Percentiles rank a stretch among this genome's conserved stretches.
These are phyloP conservation scores for Synanceia verrucosa DNA, from an alignment of 2,797 vertebrate genomes.

Conservation along the genomic window DNA sequence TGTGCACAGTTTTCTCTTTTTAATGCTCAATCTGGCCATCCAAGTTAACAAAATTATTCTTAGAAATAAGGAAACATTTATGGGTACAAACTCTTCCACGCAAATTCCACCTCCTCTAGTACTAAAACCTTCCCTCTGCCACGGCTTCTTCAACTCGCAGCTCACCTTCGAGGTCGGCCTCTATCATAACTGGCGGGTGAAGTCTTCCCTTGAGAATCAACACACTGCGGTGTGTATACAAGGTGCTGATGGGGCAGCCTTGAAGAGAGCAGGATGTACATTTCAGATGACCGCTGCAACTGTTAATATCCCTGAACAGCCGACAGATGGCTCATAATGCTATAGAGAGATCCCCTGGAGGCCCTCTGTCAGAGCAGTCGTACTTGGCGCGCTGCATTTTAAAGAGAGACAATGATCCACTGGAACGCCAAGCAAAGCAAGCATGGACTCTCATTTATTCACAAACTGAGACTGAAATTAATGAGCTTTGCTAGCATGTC, in stretches of 20 bases:
- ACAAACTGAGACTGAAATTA: constrained; percentile 26
- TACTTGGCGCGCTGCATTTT: not conserved
- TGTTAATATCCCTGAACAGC: constrained; percentile 53
- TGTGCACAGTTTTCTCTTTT: constrained; percentile 23
- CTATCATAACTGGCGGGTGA: constrained; percentile 13
- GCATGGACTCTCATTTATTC: not conserved
- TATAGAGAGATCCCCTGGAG: constrained; percentile 16
- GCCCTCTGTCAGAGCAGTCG: not conserved
- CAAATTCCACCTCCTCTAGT: constrained; percentile 1
- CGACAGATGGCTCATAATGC: constrained; percentile 14
- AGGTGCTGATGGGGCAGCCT: constrained; percentile 33
- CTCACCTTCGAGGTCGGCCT: constrained; percentile 6
- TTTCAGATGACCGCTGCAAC: constrained; percentile 53
- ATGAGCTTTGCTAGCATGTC: constrained; percentile 34
- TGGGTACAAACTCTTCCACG: not conserved
- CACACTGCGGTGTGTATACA: constrained; percentile 21
- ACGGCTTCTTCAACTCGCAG: constrained; percentile 21
- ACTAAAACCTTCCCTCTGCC: not conserved
- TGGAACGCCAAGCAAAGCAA: not conserved
- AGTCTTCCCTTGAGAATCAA: constrained; percentile 24
- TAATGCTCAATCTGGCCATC: constrained; percentile 29
- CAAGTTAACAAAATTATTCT: constrained; percentile 1
- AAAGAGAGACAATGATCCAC: not conserved
- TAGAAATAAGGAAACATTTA: constrained; percentile 19
- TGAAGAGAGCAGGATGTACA: constrained; percentile 31